Conservation (phyloP, 1,140 invertebrate species). For the Drosophila albomicans region DNA sequence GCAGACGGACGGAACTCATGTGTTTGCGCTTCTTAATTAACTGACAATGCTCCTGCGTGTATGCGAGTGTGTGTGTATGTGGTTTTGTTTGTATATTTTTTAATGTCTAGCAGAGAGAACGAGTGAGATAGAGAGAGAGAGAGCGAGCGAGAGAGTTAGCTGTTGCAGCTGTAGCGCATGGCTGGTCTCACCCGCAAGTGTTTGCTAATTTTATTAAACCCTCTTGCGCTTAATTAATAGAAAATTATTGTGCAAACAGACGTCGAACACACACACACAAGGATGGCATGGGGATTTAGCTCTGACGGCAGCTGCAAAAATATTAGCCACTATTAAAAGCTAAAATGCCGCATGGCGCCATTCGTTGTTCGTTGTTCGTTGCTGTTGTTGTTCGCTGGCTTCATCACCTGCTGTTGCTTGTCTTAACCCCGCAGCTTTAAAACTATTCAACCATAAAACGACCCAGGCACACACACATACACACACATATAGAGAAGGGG, state of each 20-base stretch:
- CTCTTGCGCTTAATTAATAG: constrained; percentile 80
- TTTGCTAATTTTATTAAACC: constrained; percentile 80
- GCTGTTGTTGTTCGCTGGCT: constrained; percentile 21
- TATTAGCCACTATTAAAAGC: constrained; percentile 66
- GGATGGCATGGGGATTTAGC: not conserved
- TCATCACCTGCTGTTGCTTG: constrained; percentile 45
- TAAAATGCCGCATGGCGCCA: constrained; percentile 41
- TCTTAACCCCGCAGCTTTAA: constrained; percentile 61
- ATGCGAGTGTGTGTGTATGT: constrained; percentile 20
- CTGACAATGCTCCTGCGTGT: constrained; percentile 60
- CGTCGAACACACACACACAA: constrained; percentile 24
- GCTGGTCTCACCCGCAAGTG: constrained; percentile 58
- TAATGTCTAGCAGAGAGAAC: constrained; percentile 37
- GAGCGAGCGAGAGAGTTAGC: not conserved
- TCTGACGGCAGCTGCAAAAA: constrained; percentile 49
- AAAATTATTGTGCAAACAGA: constrained; percentile 75
- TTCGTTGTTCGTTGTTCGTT: constrained; percentile 20
- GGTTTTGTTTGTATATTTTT: constrained; percentile 49
- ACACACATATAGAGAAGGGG: constrained; percentile 1
- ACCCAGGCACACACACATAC: constrained; percentile 40
- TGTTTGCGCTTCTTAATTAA: constrained; percentile 76
- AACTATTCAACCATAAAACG: constrained; percentile 80
- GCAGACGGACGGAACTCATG: constrained; percentile 16
- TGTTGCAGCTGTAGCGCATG: constrained; percentile 26
- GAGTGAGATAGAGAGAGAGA: not conserved